phyloP scores from a whole-genome alignment of 2,113 vertebrate species.

The Myotis davidii region DNA sequence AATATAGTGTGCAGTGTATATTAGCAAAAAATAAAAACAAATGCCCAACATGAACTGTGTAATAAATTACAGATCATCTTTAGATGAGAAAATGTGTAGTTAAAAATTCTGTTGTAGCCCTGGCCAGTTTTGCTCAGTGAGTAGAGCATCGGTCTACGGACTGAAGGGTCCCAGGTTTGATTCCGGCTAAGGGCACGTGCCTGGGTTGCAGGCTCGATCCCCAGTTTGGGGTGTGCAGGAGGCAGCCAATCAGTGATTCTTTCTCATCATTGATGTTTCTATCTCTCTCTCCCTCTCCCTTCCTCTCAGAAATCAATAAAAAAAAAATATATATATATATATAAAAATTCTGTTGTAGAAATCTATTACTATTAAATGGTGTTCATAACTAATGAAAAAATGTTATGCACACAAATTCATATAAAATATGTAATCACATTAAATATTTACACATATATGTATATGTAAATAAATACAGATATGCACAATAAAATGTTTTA shows the following conservation, averaged over 20 bases:
- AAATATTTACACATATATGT: background rate
- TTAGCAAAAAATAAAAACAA: conserved; percentile 12
- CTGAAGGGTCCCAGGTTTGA: too few species aligned
- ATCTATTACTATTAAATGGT: background rate
- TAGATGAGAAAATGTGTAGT: background rate
- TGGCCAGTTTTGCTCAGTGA: too few species aligned
- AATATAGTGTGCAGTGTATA: background rate
- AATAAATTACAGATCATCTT: background rate
- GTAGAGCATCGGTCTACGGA: too few species aligned
- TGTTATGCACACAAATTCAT: background rate
- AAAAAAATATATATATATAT: too few species aligned
- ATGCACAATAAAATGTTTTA: background rate
- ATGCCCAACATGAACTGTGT: background rate
- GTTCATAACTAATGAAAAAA: background rate
- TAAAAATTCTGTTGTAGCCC: background rate
- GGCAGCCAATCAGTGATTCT: too few species aligned
- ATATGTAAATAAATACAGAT: background rate
- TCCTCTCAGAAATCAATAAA: too few species aligned
- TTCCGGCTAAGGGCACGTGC: too few species aligned
- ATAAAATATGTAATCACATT: background rate
- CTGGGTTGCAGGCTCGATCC: too few species aligned
- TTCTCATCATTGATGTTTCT: too few species aligned
- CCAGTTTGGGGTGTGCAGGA: too few species aligned
- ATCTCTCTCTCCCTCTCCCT: too few species aligned
- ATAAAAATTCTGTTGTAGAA: background rate